Conservation (phyloP, 2,888 invertebrate species). For the Timema podura region DNA sequence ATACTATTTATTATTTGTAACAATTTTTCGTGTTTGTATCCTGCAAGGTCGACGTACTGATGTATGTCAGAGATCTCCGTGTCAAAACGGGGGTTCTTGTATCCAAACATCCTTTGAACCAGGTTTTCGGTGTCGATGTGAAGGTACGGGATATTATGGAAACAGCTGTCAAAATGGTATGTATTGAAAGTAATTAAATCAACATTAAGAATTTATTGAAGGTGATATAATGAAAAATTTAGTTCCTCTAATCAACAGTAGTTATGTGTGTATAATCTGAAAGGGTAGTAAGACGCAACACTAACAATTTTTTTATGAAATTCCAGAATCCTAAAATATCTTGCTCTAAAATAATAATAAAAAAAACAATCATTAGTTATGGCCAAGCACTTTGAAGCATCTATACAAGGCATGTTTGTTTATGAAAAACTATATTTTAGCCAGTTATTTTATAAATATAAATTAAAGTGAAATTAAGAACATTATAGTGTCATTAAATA, state of each 20-base stretch:
- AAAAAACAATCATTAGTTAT: neutral
- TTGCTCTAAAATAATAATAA: neutral
- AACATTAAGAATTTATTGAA: neutral
- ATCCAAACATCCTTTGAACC: constrained; percentile 60
- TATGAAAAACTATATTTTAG: no score
- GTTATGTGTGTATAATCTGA: neutral
- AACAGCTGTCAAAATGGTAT: constrained; percentile 64
- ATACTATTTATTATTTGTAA: no score
- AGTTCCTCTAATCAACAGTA: no score
- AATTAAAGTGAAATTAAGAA: no score
- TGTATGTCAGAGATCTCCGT: constrained; percentile 61
- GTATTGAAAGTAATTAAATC: constrained; percentile 26
- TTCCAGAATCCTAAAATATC: neutral
- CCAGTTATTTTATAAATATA: no score
- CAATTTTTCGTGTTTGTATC: no score
- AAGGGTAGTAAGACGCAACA: neutral
- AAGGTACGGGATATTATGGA: constrained; percentile 71
- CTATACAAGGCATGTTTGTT: no score
- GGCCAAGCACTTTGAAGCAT: no score
- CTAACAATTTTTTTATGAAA: neutral
- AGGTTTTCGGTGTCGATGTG: constrained; percentile 65
- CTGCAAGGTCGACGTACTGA: constrained; percentile 51
- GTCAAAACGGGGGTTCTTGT: constrained; percentile 63
- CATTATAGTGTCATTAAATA: no score
- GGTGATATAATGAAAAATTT: neutral